Conservation (phyloP, 2,888 invertebrate genomes). For the Aricia artaxerxes region DNA sequence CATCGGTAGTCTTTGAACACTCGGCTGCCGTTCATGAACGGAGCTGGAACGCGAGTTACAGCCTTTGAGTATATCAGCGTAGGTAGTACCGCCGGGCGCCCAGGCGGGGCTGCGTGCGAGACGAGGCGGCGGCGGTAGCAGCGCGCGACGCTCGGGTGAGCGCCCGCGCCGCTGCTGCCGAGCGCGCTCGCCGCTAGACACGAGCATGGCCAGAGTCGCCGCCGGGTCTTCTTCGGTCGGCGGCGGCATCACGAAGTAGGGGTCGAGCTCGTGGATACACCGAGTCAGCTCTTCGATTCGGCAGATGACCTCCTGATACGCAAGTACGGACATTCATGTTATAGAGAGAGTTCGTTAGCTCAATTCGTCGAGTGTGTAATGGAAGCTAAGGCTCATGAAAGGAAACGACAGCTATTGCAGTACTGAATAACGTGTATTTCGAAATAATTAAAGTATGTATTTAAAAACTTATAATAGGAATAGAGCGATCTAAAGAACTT, state of each 20-base stretch:
- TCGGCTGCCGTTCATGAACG: constrained; percentile 51
- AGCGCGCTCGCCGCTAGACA: constrained; percentile 56
- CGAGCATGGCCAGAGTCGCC: constrained; percentile 69
- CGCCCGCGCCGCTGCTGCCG: constrained; percentile 70
- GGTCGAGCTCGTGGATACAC: constrained; percentile 88
- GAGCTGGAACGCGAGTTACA: constrained; percentile 65
- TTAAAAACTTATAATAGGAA: constrained; percentile 62
- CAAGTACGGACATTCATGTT: constrained; percentile 78
- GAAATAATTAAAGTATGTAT: constrained; percentile 49
- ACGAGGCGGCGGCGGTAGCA: constrained; percentile 56
- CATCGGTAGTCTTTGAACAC: constrained; percentile 47
- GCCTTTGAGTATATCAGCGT: constrained; percentile 90
- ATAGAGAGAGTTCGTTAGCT: constrained; percentile 64
- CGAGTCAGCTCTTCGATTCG: constrained; percentile 86
- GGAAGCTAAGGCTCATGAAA: constrained; percentile 58
- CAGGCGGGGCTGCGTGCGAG: constrained; percentile 86
- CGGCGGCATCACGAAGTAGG: constrained; percentile 82
- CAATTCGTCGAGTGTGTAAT: constrained; percentile 47
- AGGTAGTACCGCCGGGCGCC: constrained; percentile 86
- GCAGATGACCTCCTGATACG: constrained; percentile 86
- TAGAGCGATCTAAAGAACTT: constrained; percentile 60
- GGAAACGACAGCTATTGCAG: constrained; percentile 68
- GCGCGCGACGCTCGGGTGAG: constrained; percentile 70
- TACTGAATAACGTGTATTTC: constrained; percentile 67
- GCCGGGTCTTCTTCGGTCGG: constrained; percentile 85